A percentile compares a stretch with the other conserved stretches of the same genome.
Conservation (phyloP, 2,113 vertebrate genomes). For the Garra rufa region DNA sequence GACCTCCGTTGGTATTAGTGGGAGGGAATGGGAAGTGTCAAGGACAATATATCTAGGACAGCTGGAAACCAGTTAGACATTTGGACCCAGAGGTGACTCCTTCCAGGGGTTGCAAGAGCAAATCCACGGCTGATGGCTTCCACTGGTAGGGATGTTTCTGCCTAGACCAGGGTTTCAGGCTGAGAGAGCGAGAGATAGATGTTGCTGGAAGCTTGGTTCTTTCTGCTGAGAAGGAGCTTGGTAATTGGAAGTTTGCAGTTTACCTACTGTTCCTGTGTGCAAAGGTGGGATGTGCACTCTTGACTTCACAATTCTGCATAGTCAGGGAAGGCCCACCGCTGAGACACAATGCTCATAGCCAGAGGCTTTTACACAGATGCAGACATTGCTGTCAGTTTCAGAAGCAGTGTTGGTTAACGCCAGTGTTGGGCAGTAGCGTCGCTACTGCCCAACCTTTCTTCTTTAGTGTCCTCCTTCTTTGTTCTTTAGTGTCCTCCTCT, state of each 20-base stretch:
- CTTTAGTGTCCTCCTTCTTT: no score
- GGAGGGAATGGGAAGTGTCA: slow-evolving; percentile 7
- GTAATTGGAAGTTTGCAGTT: slow-evolving; percentile 16
- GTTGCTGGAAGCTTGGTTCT: not conserved
- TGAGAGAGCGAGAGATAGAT: not conserved
- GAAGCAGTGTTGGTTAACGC: not conserved
- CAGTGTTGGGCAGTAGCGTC: no score
- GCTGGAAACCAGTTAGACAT: slow-evolving; percentile 8
- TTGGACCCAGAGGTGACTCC: slow-evolving; percentile 27
- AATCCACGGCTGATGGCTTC: slow-evolving; percentile 28
- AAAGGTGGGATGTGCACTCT: slow-evolving; percentile 5
- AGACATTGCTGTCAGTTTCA: not conserved
- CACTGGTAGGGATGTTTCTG: not conserved
- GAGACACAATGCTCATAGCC: not conserved
- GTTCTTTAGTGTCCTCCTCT: no score
- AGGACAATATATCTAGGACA: not conserved
- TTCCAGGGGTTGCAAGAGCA: not conserved
- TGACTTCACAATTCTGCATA: slow-evolving; percentile 6
- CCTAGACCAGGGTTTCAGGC: not conserved
- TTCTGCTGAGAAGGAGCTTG: slow-evolving; percentile 19
- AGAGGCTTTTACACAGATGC: not conserved
- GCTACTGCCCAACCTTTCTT: no score
- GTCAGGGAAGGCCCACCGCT: not conserved
- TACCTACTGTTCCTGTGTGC: not conserved
- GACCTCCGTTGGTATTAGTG: slow-evolving; percentile 28